A percentile compares a stretch with the other conserved stretches of the same genome.
These are phyloP conservation scores for Umimayanthus chanpuru DNA, from an alignment of 92 coral and sea anemone species.

Conservation along the genomic window DNA sequence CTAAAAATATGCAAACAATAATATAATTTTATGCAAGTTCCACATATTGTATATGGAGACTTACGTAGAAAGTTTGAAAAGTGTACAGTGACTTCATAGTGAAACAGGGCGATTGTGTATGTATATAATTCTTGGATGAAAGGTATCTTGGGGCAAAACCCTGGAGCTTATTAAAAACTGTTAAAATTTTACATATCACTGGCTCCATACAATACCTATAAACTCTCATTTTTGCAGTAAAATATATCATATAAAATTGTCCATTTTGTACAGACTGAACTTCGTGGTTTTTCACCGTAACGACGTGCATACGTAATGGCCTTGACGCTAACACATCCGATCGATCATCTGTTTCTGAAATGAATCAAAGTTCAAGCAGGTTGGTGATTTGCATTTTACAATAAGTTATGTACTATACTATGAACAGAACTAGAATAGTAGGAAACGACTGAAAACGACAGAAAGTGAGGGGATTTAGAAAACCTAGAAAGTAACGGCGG, in stretches of 20 bases:
- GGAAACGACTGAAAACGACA: too few relatives aligned
- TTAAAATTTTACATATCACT: conserved; percentile 3
- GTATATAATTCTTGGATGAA: background rate
- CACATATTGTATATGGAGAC: too few relatives aligned
- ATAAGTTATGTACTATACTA: background rate
- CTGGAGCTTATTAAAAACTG: background rate
- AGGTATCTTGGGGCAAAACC: background rate
- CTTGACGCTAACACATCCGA: conserved; percentile 36
- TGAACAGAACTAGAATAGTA: background rate
- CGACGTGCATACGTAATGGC: background rate
- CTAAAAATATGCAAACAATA: too few relatives aligned
- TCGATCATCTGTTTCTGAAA: conserved; percentile 47
- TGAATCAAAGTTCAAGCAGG: background rate
- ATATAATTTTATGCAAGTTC: too few relatives aligned
- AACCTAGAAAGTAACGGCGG: too few relatives aligned
- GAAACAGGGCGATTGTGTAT: background rate
- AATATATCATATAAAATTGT: conserved; percentile 31
- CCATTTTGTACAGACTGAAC: conserved; percentile 29
- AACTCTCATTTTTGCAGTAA: conserved; percentile 15
- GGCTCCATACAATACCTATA: conserved; percentile 3
- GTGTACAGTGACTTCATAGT: too few relatives aligned
- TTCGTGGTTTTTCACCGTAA: background rate
- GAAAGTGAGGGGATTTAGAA: too few relatives aligned
- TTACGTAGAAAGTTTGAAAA: too few relatives aligned
- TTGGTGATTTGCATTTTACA: background rate